Base-by-base conservation (phyloP, 2,888 invertebrate genomes). In the Tetranychus truncatus region DNA sequence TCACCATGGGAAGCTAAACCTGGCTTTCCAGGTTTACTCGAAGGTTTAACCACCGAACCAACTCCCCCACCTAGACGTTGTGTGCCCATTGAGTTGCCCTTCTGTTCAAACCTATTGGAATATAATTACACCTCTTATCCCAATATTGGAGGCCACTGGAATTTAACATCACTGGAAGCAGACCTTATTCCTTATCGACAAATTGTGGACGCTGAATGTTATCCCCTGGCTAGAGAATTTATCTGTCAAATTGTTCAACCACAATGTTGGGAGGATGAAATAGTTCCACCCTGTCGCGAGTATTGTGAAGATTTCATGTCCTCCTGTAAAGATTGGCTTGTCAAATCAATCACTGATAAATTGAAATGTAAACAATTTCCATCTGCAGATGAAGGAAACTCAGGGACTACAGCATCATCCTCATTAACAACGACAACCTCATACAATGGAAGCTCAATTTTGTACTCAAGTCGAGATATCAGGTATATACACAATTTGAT, bases 191-290 rank as follows among this genome's bases (percentile, higher is more conserved):
- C 89, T 0, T 92, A 90, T 81, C 83, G 86, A 84, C 85, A 81
- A 75, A 78, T 93, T n/a, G 88, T 93, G 8, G 93, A 93, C 81
- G 91, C 91, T 0, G 92, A 93, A 83, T 94, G 94, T 82, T 92
- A 91, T 80, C 86, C 89, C 78, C 86, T 91, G 79, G 91, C 93
- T 1, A 91, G 91, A 83, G 92, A 94, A 81, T 92, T 93, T 81
- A 88, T 94, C 7, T 94, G 94, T 81, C 89, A 90, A 80, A 86
- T 91, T 77, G 84, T 93, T 72, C 93, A 93, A 82, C 92, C 93
- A 0, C 87, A 88, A 0, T 93, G 93, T 81, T 45, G 74, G n/a
- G 78, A 79, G 45, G 79, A 80, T 74, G 77, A 78, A 71, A 76
- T 80, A 21, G 74, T 80, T 15, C 76, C 77, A 75, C 89, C 91